Conservation (phyloP, 2,113 vertebrate species). For the Notarius quadriscutis region DNA sequence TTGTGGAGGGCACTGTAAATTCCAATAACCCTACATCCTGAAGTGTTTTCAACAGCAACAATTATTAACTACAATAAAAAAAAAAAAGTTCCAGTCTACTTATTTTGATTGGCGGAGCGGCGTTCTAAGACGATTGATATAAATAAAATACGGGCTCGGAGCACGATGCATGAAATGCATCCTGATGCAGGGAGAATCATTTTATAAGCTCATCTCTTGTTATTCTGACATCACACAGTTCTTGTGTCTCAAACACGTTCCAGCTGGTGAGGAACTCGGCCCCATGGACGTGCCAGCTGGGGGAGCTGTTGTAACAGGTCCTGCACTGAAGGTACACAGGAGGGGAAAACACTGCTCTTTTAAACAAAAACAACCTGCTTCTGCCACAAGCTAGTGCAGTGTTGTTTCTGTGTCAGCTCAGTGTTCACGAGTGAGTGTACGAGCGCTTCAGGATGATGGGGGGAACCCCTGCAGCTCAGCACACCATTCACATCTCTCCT, state of each 20-base stretch:
- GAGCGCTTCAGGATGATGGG: neutral
- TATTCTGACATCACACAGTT: neutral
- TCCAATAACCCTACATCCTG: too few species aligned
- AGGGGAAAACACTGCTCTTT: conserved; percentile 19
- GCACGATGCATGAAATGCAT: too few species aligned
- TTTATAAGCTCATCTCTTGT: neutral
- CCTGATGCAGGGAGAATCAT: neutral
- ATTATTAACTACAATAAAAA: neutral
- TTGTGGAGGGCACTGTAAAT: too few species aligned
- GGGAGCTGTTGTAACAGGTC: conserved; percentile 9
- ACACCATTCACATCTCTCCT: neutral
- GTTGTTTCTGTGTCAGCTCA: neutral
- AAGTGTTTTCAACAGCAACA: neutral
- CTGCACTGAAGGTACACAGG: neutral
- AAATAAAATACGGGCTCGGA: too few species aligned
- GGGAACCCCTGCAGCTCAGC: neutral
- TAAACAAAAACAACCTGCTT: conserved; percentile 34
- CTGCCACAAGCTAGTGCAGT: conserved; percentile 11
- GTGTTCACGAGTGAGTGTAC: neutral
- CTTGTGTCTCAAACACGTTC: neutral
- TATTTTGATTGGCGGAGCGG: too few species aligned
- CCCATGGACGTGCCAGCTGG: conserved; percentile 23
- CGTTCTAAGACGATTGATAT: too few species aligned
- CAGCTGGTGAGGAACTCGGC: neutral
- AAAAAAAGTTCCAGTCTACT: too few species aligned